Evolutionary conservation across 2,797 vertebrate species (phyloP).

Genomic region (Falco berigora): DNA sequence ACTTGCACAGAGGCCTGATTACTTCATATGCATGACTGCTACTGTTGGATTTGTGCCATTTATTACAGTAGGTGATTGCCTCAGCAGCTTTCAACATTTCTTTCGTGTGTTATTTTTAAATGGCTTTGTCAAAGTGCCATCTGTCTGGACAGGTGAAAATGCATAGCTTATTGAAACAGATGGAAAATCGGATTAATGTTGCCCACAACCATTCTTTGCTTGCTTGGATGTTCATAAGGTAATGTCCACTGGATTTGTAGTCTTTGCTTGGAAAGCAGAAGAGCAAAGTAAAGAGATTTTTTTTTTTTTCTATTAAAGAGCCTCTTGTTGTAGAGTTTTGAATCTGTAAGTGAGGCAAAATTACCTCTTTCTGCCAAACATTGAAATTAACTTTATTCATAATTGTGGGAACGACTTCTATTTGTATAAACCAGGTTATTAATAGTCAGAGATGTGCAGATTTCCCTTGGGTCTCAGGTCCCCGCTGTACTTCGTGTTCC

Average conservation of each 20-base stretch:
- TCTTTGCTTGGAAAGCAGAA: neutral
- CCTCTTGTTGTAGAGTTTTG: neutral
- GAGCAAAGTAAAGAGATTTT: neutral
- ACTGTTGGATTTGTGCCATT: neutral
- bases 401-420: neutral
- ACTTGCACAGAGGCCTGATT: neutral
- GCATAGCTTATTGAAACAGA: neutral
- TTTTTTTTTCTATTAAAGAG: neutral
- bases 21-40: neutral
- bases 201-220: neutral
- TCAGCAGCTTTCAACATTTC: conserved; percentile 17
- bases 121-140: neutral
- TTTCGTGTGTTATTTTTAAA: neutral
- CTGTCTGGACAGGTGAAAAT: neutral
- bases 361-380: neutral
- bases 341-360: neutral
- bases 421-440: neutral
- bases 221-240: neutral
- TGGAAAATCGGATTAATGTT: neutral
- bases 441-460: neutral
- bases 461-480: neutral
- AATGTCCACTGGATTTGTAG: neutral
- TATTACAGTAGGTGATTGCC: neutral
- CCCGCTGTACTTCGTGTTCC: neutral
- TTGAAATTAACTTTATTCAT: neutral